Percentiles rank a stretch among this genome's conserved stretches.
Evolutionary conservation across 1,140 invertebrate genomes (phyloP).

Genomic region (Homalodisca vitripennis): DNA sequence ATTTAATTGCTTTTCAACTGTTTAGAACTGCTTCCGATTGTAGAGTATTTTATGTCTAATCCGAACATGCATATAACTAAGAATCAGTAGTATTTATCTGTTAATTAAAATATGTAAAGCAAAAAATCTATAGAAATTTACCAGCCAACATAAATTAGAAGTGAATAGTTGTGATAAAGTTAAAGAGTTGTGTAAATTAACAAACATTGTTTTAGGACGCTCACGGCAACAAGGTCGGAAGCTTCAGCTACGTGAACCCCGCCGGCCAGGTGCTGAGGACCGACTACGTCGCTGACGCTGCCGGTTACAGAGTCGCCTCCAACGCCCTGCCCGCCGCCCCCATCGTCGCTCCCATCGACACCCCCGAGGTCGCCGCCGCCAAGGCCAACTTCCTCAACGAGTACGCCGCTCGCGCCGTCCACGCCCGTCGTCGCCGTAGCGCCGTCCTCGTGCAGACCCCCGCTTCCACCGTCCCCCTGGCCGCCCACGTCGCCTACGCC

Average conservation of each 20-base stretch:
- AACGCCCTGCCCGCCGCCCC: slow-evolving; percentile 53
- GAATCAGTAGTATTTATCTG: too few relatives aligned
- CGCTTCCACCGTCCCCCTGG: slow-evolving; percentile 48
- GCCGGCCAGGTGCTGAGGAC: slow-evolving; percentile 53
- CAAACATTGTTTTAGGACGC: slow-evolving; percentile 49
- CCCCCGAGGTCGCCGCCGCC: slow-evolving; percentile 30
- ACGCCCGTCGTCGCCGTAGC: slow-evolving; percentile 8
- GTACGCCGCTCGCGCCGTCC: slow-evolving; percentile 41
- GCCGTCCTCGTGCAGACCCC: slow-evolving; percentile 50
- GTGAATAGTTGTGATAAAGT: too few relatives aligned
- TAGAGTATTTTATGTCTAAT: too few relatives aligned
- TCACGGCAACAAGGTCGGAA: slow-evolving; percentile 55
- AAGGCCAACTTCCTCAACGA: slow-evolving; percentile 43
- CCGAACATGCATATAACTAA: too few relatives aligned
- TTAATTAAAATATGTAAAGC: too few relatives aligned
- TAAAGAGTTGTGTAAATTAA: too few relatives aligned
- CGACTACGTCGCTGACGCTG: slow-evolving; percentile 52
- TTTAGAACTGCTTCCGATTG: too few relatives aligned
- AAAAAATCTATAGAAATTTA: too few relatives aligned
- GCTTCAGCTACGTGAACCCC: slow-evolving; percentile 57
- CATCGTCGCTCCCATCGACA: slow-evolving; percentile 30
- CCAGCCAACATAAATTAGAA: too few relatives aligned
- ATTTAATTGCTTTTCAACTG: too few relatives aligned
- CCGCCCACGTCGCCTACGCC: slow-evolving; percentile 51
- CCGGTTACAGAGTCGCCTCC: slow-evolving; percentile 56